These are phyloP conservation scores for Silurus aristotelis DNA, from an alignment of 2,797 vertebrate species.

Conservation along the genomic window DNA sequence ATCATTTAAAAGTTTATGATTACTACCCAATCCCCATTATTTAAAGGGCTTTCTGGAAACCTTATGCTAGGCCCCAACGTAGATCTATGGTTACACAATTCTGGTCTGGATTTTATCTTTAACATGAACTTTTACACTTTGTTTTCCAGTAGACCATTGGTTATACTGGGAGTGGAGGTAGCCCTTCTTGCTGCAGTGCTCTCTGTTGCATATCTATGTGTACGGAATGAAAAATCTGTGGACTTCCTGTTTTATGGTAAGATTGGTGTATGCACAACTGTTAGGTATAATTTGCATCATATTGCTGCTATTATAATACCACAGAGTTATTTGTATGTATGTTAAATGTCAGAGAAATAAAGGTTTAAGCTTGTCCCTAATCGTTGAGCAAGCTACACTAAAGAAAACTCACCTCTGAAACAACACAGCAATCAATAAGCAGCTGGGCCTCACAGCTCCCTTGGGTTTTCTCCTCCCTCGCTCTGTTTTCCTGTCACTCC, in stretches of 20 bases:
- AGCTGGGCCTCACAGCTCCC: slow-evolving; percentile 30
- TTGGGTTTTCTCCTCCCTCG: slow-evolving; percentile 22
- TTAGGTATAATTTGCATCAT: neutral
- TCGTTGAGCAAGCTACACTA: slow-evolving; percentile 20
- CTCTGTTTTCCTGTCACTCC: slow-evolving; percentile 33
- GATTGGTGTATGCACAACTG: slow-evolving; percentile 24
- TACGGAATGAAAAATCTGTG: slow-evolving; percentile 63
- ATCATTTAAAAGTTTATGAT: no score
- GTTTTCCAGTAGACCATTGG: slow-evolving; percentile 64
- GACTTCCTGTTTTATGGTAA: slow-evolving; percentile 85
- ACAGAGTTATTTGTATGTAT: neutral
- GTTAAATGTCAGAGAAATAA: neutral
- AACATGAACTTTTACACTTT: neutral
- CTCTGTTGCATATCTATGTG: slow-evolving; percentile 65
- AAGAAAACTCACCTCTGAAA: slow-evolving; percentile 21
- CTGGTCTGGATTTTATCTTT: neutral
- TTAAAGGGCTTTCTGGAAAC: neutral
- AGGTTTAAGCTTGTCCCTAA: slow-evolving; percentile 20
- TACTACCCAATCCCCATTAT: no score
- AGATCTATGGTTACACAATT: neutral
- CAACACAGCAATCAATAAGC: slow-evolving; percentile 30
- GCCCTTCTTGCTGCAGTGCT: slow-evolving; percentile 66
- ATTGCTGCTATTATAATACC: neutral
- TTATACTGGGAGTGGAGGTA: slow-evolving; percentile 65
- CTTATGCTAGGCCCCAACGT: neutral